phyloP scores from a whole-genome alignment of 2,113 vertebrate genomes.

The Thamnophis sirtalis region DNA sequence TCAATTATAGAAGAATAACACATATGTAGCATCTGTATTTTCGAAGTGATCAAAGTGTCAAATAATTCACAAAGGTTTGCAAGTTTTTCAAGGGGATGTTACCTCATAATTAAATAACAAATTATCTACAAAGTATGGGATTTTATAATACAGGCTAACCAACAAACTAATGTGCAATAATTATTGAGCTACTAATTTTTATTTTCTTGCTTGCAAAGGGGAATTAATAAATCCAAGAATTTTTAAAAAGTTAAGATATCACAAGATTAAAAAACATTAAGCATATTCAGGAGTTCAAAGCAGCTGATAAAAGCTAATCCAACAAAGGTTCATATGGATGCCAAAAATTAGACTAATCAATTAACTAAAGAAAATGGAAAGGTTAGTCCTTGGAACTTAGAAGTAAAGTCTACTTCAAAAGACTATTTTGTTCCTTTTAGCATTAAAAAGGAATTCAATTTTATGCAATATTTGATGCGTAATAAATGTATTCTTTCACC shows the following conservation, averaged over 20 bases:
- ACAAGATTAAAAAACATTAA: background rate
- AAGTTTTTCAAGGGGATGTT: background rate
- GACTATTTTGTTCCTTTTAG: background rate
- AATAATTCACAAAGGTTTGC: background rate
- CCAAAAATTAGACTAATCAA: background rate
- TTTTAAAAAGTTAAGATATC: background rate
- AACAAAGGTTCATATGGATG: background rate
- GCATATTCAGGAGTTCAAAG: background rate
- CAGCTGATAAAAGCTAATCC: background rate
- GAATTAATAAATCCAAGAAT: background rate
- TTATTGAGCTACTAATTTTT: background rate
- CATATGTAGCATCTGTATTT: background rate
- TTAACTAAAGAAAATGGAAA: background rate
- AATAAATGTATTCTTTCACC: background rate
- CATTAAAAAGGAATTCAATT: background rate
- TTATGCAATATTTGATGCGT: background rate
- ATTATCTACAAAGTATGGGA: background rate
- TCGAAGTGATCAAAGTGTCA: background rate
- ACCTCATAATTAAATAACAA: background rate
- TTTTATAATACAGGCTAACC: background rate
- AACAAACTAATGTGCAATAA: background rate
- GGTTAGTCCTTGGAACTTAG: background rate
- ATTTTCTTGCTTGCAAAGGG: background rate
- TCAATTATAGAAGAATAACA: background rate
- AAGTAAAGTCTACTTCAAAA: background rate